Evolutionary conservation across 2,888 invertebrate genomes (phyloP).

Genomic region (Dicycla oo): DNA sequence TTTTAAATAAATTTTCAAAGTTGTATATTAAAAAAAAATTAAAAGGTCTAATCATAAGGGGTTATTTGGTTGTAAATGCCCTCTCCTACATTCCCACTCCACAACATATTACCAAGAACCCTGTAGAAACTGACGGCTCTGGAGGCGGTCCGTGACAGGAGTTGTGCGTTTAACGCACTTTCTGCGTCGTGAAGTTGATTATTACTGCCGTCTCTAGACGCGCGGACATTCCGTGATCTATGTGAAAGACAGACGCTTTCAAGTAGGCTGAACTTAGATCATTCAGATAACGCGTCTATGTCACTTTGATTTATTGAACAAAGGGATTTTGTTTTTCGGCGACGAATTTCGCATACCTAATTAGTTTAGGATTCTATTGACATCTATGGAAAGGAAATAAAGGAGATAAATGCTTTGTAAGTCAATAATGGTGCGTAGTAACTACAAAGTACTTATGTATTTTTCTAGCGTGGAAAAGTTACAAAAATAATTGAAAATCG

Average conservation of each 20-base stretch:
- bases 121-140: neutral
- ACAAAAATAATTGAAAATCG: neutral
- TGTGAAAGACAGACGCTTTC: slow-evolving; percentile 30
- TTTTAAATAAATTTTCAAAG: no score
- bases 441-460: neutral
- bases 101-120: no score
- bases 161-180: neutral
- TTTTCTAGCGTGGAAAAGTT: neutral
- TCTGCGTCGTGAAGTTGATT: no score
- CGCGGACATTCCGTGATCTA: neutral
- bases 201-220: neutral
- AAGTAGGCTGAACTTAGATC: slow-evolving; percentile 51
- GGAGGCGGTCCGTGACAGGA: neutral
- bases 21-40: no score
- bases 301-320: slow-evolving; percentile 55
- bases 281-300: slow-evolving; percentile 36
- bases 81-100: no score
- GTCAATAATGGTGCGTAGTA: neutral
- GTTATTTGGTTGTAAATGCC: no score
- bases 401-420: slow-evolving; percentile 10
- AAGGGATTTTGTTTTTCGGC: slow-evolving; percentile 43
- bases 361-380: slow-evolving; percentile 34
- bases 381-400: slow-evolving; percentile 7
- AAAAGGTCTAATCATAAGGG: no score
- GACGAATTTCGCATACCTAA: slow-evolving; percentile 34